Evolutionary conservation across 2,888 invertebrate species (phyloP), one percentile per base, ranked within the genome.

Genomic region (Eupsilia transversa): DNA sequence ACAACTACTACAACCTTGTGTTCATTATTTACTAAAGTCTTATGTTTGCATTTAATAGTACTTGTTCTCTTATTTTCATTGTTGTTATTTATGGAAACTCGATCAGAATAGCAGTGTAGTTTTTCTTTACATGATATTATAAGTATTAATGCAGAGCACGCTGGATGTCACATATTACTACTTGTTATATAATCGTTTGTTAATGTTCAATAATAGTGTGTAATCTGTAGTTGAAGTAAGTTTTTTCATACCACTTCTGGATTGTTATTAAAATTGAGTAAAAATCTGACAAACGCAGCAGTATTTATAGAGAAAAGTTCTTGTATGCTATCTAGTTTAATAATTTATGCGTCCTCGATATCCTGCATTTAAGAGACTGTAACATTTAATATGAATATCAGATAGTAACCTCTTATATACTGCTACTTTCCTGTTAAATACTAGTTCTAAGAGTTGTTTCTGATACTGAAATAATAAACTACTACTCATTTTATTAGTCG

Each of bases 21-120:
- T 93, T 93, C 92, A 93, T 88, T 89, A 78, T 86, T 74, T 82
- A 83, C 81, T 82, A 67, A 83, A 86, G 86, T 86, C 88, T 88
- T 88, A 88, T 89, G 78, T 86, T 87, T 92, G 92, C 92, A 93
- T 93, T 93, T 93, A 93, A 89, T 89, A 90, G 72, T 85, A 80
- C 72, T 87, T 88, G 81, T 86, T 86, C 78, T 86, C 79, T 84
- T 88, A 83, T 87, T 88, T 86, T 86, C 87, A 87, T 89, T 87
- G 87, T 88, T 91, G 80, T 89, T 90, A 88, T 88, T 88, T 87
- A 88, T 88, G 79, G 83, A 90, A 91, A 87, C 87, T 86, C 84
- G 84, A 87, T 83, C 86, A 86, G 84, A 86, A 89, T 86, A 86
- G 77, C 88, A 87, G 86, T 91, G 91, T 88, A 88, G 87, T 79